Evolutionary conservation across 2,113 vertebrate species (phyloP).

Genomic region (Pedetes capensis): DNA sequence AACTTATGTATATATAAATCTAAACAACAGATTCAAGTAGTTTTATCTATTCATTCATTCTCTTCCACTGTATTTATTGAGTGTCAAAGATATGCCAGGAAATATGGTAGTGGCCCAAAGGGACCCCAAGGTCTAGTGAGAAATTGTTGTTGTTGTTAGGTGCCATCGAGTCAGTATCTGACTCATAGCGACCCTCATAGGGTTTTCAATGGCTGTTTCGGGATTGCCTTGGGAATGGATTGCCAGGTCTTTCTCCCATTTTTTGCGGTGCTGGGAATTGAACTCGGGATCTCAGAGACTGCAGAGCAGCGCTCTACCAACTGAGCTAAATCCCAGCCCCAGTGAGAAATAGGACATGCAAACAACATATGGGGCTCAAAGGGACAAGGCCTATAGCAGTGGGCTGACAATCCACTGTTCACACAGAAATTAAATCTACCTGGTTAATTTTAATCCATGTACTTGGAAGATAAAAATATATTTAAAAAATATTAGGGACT

Average conservation of each 20-base stretch:
- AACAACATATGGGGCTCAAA: neutral
- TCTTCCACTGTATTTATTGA: neutral
- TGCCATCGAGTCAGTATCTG: no score
- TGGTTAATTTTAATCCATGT: neutral
- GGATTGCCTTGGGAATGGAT: no score
- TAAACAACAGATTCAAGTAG: neutral
- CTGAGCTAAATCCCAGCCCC: no score
- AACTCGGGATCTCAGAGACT: no score
- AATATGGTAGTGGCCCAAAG: neutral
- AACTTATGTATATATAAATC: neutral
- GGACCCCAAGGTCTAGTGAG: neutral
- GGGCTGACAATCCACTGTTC: neutral
- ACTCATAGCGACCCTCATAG: no score
- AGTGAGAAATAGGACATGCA: neutral
- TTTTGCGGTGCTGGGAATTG: no score
- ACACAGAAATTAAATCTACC: neutral
- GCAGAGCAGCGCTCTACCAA: no score
- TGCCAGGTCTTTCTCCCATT: no score
- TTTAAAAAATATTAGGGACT: neutral
- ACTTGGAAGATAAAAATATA: neutral
- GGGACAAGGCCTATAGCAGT: neutral
- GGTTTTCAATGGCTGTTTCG: no score
- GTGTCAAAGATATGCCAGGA: neutral
- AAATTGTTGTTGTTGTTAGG: no score
- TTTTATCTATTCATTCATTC: neutral